Evolutionary conservation across 2,888 invertebrate species (phyloP).

Genomic region (Abrostola triplasia): DNA sequence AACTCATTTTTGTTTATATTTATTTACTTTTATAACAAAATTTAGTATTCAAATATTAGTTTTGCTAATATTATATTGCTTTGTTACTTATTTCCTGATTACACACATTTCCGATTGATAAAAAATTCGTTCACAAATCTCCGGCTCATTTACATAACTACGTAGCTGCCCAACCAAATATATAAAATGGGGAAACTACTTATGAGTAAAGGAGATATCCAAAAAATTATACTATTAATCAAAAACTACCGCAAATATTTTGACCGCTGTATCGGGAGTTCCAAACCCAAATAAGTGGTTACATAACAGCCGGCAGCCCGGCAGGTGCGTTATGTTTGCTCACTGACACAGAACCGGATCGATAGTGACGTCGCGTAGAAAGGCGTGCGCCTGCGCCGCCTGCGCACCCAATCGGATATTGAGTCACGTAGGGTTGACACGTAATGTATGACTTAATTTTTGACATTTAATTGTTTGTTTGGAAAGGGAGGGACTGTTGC

Average conservation of each 20-base stretch:
- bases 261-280: not conserved
- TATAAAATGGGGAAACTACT: too few relatives aligned
- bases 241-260: not conserved
- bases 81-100: too few relatives aligned
- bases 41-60: too few relatives aligned
- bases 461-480: conserved; percentile 2
- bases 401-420: conserved; percentile 48
- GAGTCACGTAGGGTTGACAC: conserved; percentile 39
- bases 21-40: too few relatives aligned
- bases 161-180: too few relatives aligned
- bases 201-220: too few relatives aligned
- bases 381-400: conserved; percentile 49
- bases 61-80: too few relatives aligned
- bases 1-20: too few relatives aligned
- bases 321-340: conserved; percentile 50
- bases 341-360: conserved; percentile 57
- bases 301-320: conserved; percentile 47
- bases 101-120: too few relatives aligned
- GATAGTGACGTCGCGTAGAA: conserved; percentile 56
- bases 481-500: not conserved
- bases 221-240: too few relatives aligned
- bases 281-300: conserved; percentile 14
- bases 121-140: too few relatives aligned
- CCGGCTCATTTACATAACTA: too few relatives aligned
- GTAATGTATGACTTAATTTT: not conserved